Evolutionary conservation across 2,888 invertebrate species (phyloP), one percentile per base, ranked within the genome.

Genomic region (Trisateles emortualis): DNA sequence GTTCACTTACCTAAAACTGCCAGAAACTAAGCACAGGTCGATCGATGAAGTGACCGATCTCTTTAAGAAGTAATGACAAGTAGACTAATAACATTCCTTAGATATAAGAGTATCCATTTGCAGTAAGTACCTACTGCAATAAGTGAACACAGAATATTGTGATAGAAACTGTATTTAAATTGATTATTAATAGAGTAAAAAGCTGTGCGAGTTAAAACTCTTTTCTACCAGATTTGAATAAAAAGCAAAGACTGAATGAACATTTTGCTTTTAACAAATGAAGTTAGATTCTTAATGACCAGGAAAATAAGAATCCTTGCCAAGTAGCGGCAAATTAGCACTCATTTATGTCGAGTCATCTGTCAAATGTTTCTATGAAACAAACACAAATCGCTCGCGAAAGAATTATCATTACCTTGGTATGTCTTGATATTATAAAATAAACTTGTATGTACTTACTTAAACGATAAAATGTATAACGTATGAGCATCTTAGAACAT

Each of bases 41-140:
- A 88, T 93, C 42, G 93, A 93, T 63, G 93, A 93, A 69, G 93
- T 93, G 17, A 91, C 92, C 55, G 88, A 89, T 81, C 81, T 92
- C 68, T 93, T 93, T 79, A 93, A 92, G 60, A 81, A 88, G 64
- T 88, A 84, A 76, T 53, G 51, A 38, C 40, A 54, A 57, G 60
- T 65, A 64, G 60, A 59, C 50, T 45, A 8, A 52, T 54, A 71
- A 79, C 81, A 85, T 84, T 85, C 81, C 80, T 70, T 84, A 83
- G 74, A 53, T 42, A 6, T 83, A 81, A 81, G 72, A 50, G 48
- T 78, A 74, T 55, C 56, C 0, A 67, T 16, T 62, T 62, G 71
- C 57, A 47, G 65, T 70, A n/a, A n/a, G n/a, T n/a, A n/a, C n/a
- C n/a, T n/a, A 76, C 72, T 78, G 78, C 78, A 82, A 82, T 85